These are phyloP conservation scores for Actinia equina DNA, from an alignment of 64 coral and sea anemone species.

Conservation along the genomic window DNA sequence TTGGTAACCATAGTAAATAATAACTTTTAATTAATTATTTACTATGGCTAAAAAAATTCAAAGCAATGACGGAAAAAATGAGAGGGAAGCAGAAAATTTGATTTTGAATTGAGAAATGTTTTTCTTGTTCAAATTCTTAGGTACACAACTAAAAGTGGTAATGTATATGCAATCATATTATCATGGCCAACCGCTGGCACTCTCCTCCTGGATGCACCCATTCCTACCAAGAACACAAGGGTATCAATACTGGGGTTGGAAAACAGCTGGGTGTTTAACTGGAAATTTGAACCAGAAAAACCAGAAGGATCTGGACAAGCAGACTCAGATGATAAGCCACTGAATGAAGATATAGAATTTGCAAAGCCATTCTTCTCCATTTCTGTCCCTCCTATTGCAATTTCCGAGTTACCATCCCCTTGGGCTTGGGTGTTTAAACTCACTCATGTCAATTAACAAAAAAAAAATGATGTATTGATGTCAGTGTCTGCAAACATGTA, in stretches of 20 bases:
- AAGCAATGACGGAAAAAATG: too few species aligned
- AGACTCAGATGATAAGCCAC: not conserved
- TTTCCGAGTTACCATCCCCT: constrained; percentile 53
- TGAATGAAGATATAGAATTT: not conserved
- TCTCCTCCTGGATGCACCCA: constrained; percentile 26
- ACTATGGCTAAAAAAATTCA: too few species aligned
- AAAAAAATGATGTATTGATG: not conserved
- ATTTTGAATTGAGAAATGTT: not conserved
- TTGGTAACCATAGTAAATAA: too few species aligned
- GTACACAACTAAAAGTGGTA: constrained; percentile 43
- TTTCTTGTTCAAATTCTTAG: not conserved
- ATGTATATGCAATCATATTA: constrained; percentile 53
- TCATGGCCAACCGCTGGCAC: constrained; percentile 36
- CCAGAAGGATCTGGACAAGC: not conserved
- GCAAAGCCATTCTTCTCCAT: constrained; percentile 24
- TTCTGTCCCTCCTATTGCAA: constrained; percentile 50
- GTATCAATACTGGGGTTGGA: constrained; percentile 66
- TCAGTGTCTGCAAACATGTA: not conserved
- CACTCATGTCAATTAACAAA: constrained; percentile 40
- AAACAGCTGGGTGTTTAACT: not conserved
- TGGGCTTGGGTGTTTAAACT: constrained; percentile 85
- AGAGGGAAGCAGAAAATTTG: not conserved
- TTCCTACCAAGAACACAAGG: constrained; percentile 21
- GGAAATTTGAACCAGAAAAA: not conserved
- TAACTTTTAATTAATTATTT: too few species aligned